Evolutionary conservation across 2,113 vertebrate genomes (phyloP).

Genomic region (Phaethornis superciliosus): DNA sequence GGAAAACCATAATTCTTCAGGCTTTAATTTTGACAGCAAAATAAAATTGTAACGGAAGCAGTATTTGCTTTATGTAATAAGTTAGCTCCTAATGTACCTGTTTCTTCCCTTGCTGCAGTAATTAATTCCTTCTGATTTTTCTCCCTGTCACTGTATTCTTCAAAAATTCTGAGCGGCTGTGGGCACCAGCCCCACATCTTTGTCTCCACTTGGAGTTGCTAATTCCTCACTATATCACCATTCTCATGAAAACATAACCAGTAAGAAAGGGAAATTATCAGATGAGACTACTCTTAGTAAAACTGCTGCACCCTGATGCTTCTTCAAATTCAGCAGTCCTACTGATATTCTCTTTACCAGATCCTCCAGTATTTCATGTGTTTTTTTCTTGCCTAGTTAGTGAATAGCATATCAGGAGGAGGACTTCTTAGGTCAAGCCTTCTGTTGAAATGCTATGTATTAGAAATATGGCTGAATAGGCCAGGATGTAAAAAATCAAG

Average conservation of each 20-base stretch:
- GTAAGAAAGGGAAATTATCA: background rate
- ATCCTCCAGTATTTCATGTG: background rate
- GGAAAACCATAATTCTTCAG: background rate
- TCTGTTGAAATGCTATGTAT: background rate
- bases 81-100: background rate
- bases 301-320: background rate
- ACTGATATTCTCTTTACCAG: background rate
- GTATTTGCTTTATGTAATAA: background rate
- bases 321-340: background rate
- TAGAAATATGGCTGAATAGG: background rate
- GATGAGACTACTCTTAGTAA: background rate
- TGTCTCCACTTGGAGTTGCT: background rate
- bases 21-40: background rate
- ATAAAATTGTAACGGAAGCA: background rate
- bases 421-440: background rate
- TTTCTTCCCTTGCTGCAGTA: background rate
- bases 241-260: background rate
- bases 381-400: background rate
- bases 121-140: background rate
- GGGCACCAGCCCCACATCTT: background rate
- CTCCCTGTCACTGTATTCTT: background rate
- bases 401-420: background rate
- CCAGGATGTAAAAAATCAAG: background rate
- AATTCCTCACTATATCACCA: background rate
- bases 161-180: background rate